These are phyloP conservation scores for Callosobruchus maculatus DNA, from an alignment of 2,888 invertebrate genomes.

Conservation along the genomic window DNA sequence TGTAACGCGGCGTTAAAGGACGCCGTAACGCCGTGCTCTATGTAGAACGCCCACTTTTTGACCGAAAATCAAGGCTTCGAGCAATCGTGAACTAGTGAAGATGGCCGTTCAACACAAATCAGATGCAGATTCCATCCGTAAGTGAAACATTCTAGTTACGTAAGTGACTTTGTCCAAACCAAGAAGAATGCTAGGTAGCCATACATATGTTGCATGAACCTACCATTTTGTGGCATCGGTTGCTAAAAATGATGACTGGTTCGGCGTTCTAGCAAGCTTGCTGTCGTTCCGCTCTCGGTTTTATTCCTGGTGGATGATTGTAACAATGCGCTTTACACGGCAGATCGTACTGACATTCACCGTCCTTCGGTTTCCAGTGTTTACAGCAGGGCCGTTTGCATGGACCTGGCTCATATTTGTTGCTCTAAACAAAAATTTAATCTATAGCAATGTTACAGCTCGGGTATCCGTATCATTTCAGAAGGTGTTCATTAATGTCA, in stretches of 20 bases:
- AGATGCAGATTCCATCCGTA: too few relatives aligned
- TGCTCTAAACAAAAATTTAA: constrained; percentile 8
- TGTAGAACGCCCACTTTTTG: too few relatives aligned
- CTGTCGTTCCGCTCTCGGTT: not conserved
- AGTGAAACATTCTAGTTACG: too few relatives aligned
- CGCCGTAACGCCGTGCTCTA: too few relatives aligned
- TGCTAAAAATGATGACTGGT: not conserved
- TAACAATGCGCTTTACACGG: constrained; percentile 46
- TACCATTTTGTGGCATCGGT: not conserved
- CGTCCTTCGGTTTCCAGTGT: constrained; percentile 43
- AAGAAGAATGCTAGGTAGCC: too few relatives aligned
- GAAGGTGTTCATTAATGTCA: too few relatives aligned
- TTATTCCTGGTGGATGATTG: constrained; percentile 8
- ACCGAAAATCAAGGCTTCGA: too few relatives aligned
- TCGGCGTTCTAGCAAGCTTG: not conserved
- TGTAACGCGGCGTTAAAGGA: too few relatives aligned
- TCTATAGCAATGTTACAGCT: not conserved
- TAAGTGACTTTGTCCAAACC: too few relatives aligned
- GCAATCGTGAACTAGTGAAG: too few relatives aligned
- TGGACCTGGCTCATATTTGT: constrained; percentile 19
- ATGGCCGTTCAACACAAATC: too few relatives aligned
- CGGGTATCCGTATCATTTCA: too few relatives aligned
- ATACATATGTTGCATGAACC: not conserved
- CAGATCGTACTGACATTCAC: constrained; percentile 40
- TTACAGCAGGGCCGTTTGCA: constrained; percentile 44